Conservation (phyloP, 2,888 invertebrate species). For the Chouioia cunea region DNA sequence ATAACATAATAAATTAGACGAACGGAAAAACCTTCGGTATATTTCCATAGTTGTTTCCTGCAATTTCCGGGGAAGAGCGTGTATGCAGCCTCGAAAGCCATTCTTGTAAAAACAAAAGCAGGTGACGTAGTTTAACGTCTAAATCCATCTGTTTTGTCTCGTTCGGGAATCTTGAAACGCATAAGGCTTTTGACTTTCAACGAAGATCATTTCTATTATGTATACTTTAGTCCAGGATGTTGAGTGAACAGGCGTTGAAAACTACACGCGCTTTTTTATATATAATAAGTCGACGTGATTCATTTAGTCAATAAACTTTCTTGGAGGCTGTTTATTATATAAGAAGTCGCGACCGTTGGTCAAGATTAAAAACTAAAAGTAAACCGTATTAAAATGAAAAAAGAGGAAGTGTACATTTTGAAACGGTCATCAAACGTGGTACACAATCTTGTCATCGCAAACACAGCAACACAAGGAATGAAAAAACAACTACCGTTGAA, state of each 20-base stretch:
- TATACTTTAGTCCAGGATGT: no score
- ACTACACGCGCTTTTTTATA: no score
- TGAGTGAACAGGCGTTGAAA: no score
- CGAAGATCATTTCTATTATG: constrained; percentile 20
- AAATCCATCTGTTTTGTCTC: constrained; percentile 21
- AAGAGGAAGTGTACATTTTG: no score
- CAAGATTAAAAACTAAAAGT: no score
- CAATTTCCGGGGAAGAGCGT: constrained; percentile 23
- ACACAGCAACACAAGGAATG: background rate
- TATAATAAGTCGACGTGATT: no score
- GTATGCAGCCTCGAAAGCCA: background rate
- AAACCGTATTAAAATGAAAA: no score
- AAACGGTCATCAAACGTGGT: no score
- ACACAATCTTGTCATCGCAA: background rate
- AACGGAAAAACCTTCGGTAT: constrained; percentile 9
- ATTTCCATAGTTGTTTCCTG: constrained; percentile 24
- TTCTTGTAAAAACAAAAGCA: constrained; percentile 35
- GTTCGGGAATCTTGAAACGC: background rate
- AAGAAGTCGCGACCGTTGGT: no score
- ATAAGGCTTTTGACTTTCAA: constrained; percentile 31
- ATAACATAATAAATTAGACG: constrained; percentile 25
- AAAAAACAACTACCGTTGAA: constrained; percentile 16
- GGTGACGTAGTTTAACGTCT: constrained; percentile 13
- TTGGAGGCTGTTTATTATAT: no score
- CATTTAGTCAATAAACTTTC: no score